A percentile compares a stretch with the other conserved stretches of the same genome.
Evolutionary conservation across 2,797 vertebrate genomes (phyloP).

Genomic region (Trematocara caparti): DNA sequence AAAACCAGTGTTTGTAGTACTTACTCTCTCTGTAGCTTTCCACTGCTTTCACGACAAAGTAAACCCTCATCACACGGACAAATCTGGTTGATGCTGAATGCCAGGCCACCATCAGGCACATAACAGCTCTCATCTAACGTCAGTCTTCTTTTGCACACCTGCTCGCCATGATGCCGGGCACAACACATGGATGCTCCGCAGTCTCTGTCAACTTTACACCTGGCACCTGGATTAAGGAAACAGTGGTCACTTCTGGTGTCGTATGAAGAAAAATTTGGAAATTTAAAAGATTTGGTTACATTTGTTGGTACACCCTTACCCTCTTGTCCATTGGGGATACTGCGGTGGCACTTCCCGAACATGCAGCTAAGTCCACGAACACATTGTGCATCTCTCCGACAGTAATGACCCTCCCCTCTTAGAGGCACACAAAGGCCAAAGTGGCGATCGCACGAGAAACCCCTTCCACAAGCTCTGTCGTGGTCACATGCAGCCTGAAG

Average conservation of each 20-base stretch:
- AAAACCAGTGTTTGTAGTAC: conserved; percentile 18
- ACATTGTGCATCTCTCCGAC: conserved; percentile 82
- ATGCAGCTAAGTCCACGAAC: conserved; percentile 82
- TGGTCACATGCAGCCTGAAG: conserved; percentile 70
- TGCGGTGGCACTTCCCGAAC: conserved; percentile 85
- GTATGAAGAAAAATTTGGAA: neutral
- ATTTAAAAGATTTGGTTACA: neutral
- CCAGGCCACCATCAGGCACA: conserved; percentile 82
- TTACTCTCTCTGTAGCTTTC: conserved; percentile 70
- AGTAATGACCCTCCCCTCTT: conserved; percentile 78
- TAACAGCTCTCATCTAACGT: conserved; percentile 74
- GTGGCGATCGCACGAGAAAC: conserved; percentile 84
- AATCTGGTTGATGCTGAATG: conserved; percentile 88
- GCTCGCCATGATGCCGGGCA: conserved; percentile 83
- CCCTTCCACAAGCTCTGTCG: conserved; percentile 71
- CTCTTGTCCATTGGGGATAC: conserved; percentile 76
- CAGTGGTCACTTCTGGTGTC: neutral
- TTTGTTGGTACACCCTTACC: conserved; percentile 61
- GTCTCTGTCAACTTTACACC: conserved; percentile 82
- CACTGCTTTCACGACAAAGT: conserved; percentile 69
- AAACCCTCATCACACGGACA: conserved; percentile 85
- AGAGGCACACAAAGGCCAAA: conserved; percentile 82
- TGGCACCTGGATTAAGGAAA: conserved; percentile 67
- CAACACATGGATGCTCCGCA: conserved; percentile 80
- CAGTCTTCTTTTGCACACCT: conserved; percentile 80